Percentiles rank a stretch among this genome's conserved stretches.
Conservation (phyloP, 2,888 invertebrate genomes). For the Thymelicus lineola region DNA sequence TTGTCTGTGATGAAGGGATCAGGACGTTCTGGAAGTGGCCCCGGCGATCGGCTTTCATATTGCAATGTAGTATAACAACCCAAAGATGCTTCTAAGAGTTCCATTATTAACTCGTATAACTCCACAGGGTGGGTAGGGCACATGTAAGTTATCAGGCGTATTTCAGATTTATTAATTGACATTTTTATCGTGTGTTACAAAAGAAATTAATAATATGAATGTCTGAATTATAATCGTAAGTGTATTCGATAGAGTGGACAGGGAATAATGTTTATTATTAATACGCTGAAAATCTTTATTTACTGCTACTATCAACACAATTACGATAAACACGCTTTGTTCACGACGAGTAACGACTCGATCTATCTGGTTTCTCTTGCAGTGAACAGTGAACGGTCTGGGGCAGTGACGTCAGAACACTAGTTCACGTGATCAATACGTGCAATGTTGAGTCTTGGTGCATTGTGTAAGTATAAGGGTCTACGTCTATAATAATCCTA, state of each 20-base stretch:
- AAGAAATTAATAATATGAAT: neutral
- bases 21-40: slow-evolving; percentile 74
- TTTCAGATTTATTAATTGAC: slow-evolving; percentile 64
- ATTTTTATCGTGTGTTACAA: slow-evolving; percentile 50
- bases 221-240: neutral
- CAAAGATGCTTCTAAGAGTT: slow-evolving; percentile 81
- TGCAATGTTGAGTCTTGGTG: slow-evolving; percentile 38
- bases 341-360: slow-evolving; percentile 44
- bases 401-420: slow-evolving; percentile 40
- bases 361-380: slow-evolving; percentile 40
- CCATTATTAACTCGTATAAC: slow-evolving; percentile 83
- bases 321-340: slow-evolving; percentile 47
- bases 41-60: slow-evolving; percentile 85
- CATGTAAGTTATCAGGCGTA: slow-evolving; percentile 86
- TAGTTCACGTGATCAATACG: slow-evolving; percentile 45
- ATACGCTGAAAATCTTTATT: slow-evolving; percentile 36
- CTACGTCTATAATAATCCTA: neutral
- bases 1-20: slow-evolving; percentile 83
- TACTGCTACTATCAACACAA: slow-evolving; percentile 42
- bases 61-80: slow-evolving; percentile 79
- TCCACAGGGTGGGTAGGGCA: slow-evolving; percentile 86
- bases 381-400: slow-evolving; percentile 39
- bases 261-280: slow-evolving; percentile 29
- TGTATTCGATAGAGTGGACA: neutral
- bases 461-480: neutral